Evolutionary conservation across 92 coral and sea anemone genomes (phyloP).

Genomic region (Umimayanthus kanabou): DNA sequence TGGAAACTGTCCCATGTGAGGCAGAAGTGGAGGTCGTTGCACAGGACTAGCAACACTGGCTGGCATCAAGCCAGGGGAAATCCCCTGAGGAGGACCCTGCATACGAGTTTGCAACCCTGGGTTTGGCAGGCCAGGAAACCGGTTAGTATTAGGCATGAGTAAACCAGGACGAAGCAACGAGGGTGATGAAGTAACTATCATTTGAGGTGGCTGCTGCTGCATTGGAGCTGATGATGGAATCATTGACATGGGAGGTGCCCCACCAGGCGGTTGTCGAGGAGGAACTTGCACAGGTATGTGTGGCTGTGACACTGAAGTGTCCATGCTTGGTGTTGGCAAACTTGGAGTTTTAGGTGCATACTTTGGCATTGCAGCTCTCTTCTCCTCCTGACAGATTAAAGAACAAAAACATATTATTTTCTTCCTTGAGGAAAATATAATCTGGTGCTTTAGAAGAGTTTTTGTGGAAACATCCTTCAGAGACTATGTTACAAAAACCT

Average conservation of each 20-base stretch:
- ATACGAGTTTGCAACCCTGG: slow-evolving; percentile 52
- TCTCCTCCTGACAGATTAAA: slow-evolving; percentile 73
- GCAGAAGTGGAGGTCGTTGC: slow-evolving; percentile 62
- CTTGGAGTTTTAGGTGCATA: slow-evolving; percentile 88
- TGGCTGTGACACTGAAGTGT: slow-evolving; percentile 58
- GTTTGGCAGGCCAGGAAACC: slow-evolving; percentile 41
- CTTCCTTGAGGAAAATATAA: neutral
- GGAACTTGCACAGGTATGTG: slow-evolving; percentile 51
- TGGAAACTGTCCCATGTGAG: slow-evolving; percentile 56
- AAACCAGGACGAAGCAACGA: slow-evolving; percentile 61
- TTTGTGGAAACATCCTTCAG: neutral
- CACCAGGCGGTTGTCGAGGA: slow-evolving; percentile 54
- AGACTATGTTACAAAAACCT: neutral
- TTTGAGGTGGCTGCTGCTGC: slow-evolving; percentile 54
- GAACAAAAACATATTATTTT: neutral
- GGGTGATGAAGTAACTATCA: slow-evolving; percentile 54
- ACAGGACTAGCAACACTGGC: neutral
- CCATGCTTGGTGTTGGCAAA: slow-evolving; percentile 76
- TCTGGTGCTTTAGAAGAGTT: neutral
- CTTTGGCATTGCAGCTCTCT: slow-evolving; percentile 80
- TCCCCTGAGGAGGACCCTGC: slow-evolving; percentile 54
- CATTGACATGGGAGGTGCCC: slow-evolving; percentile 50
- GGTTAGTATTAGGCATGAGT: slow-evolving; percentile 33
- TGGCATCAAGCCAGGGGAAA: slow-evolving; percentile 33
- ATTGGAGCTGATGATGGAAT: slow-evolving; percentile 57